phyloP scores from a whole-genome alignment of 2,113 vertebrate genomes.

The Diphyllodes magnificus region DNA sequence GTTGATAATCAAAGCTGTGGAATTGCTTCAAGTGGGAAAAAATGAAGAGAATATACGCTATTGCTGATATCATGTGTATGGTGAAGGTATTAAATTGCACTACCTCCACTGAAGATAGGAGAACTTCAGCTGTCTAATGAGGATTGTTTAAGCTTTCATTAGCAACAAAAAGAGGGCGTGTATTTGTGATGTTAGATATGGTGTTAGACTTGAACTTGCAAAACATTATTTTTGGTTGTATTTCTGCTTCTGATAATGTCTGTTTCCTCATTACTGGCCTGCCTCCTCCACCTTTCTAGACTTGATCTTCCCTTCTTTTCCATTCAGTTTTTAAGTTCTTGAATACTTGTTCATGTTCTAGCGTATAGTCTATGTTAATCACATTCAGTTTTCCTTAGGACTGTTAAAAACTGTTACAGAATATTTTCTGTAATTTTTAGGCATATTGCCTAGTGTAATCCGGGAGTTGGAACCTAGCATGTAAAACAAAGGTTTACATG shows the following conservation, averaged over 20 bases:
- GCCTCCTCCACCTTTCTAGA: neutral
- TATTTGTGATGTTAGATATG: neutral
- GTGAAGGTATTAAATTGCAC: neutral
- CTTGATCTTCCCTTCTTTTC: neutral
- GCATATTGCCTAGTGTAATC: neutral
- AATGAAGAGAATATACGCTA: neutral
- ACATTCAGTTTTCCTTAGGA: neutral
- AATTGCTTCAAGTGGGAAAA: neutral
- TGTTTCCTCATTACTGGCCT: neutral
- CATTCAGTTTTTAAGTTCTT: neutral
- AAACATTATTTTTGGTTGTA: neutral
- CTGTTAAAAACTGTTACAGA: neutral
- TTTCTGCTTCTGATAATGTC: neutral
- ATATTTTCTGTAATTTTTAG: neutral
- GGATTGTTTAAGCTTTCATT: neutral
- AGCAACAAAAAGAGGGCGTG: neutral
- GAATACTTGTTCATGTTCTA: neutral
- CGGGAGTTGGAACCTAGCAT: neutral
- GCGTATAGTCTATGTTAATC: neutral
- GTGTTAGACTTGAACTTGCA: neutral
- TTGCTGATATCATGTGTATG: neutral
- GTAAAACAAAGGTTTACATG: neutral
- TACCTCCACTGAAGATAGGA: neutral
- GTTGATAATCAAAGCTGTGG: neutral
- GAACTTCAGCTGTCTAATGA: neutral